Evolutionary conservation across 2,888 invertebrate genomes (phyloP).

Genomic region (Automeris io): DNA sequence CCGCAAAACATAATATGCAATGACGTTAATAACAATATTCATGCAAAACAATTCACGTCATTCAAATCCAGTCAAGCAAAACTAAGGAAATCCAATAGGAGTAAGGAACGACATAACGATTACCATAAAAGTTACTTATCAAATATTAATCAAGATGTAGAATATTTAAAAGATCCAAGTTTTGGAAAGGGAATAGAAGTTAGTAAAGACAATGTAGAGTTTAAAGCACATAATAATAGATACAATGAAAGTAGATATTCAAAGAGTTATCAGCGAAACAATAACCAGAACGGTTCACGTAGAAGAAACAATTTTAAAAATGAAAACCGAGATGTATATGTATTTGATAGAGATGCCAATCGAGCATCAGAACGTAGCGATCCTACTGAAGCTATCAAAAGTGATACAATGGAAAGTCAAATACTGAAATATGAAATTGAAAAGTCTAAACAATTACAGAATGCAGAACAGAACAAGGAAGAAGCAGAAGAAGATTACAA

Average conservation of each 20-base stretch:
- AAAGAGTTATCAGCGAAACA: conserved; percentile 40
- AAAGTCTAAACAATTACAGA: conserved; percentile 29
- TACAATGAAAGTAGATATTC: conserved; percentile 42
- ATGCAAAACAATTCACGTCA: conserved; percentile 44
- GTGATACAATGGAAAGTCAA: conserved; percentile 11
- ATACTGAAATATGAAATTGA: conserved; percentile 14
- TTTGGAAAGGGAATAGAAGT: conserved; percentile 43
- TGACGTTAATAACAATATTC: conserved; percentile 53
- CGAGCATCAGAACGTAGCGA: conserved; percentile 40
- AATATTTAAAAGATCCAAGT: conserved; percentile 59
- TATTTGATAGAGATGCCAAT: conserved; percentile 25
- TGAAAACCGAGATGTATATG: conserved; percentile 18
- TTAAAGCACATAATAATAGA: conserved; percentile 29
- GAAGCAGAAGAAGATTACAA: conserved; percentile 31
- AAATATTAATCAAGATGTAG: conserved; percentile 58
- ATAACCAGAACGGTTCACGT: conserved; percentile 50
- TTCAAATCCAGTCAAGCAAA: conserved; percentile 50
- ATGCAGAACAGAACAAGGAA: conserved; percentile 16
- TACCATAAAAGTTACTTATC: conserved; percentile 39
- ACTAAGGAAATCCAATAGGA: conserved; percentile 50
- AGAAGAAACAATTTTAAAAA: conserved; percentile 27
- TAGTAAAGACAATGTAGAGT: conserved; percentile 22
- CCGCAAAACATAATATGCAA: conserved; percentile 43
- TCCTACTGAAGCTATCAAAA: conserved; percentile 23
- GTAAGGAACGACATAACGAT: conserved; percentile 31